These are phyloP conservation scores for Agapornis canus DNA, from an alignment of 2,797 vertebrate genomes.

Conservation along the genomic window DNA sequence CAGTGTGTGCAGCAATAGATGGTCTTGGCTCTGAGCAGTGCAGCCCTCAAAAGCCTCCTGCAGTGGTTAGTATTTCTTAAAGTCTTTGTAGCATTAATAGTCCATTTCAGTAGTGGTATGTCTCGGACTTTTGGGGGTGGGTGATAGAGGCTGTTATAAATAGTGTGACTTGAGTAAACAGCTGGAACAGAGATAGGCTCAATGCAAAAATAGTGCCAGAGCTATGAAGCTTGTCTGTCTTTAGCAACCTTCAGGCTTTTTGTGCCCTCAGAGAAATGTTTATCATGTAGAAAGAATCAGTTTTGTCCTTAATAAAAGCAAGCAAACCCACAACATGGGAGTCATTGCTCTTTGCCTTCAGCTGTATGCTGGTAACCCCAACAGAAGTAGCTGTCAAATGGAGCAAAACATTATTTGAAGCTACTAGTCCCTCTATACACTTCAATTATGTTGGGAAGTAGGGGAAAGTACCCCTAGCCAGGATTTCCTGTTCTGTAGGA, in stretches of 20 bases:
- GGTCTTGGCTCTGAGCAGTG: neutral
- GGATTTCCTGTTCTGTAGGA: neutral
- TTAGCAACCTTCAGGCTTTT: neutral
- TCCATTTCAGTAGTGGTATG: neutral
- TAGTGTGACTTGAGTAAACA: neutral
- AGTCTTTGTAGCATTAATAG: neutral
- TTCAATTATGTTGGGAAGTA: neutral
- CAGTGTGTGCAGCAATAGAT: neutral
- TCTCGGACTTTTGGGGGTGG: neutral
- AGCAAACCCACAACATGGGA: neutral
- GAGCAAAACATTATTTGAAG: neutral
- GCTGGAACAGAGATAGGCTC: neutral
- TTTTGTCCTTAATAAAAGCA: neutral
- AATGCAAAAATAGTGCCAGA: neutral
- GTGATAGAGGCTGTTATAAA: neutral
- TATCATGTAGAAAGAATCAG: neutral
- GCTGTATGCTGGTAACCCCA: neutral
- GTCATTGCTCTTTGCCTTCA: neutral
- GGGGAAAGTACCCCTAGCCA: neutral
- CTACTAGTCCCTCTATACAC: rapidly evolving
- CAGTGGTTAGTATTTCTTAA: neutral
- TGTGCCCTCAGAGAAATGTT: neutral
- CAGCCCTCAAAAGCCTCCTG: neutral
- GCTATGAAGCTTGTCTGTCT: neutral
- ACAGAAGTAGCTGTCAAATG: rapidly evolving